Base-by-base conservation (phyloP, 2,113 vertebrate genomes). In the Hystrix brachyura region DNA sequence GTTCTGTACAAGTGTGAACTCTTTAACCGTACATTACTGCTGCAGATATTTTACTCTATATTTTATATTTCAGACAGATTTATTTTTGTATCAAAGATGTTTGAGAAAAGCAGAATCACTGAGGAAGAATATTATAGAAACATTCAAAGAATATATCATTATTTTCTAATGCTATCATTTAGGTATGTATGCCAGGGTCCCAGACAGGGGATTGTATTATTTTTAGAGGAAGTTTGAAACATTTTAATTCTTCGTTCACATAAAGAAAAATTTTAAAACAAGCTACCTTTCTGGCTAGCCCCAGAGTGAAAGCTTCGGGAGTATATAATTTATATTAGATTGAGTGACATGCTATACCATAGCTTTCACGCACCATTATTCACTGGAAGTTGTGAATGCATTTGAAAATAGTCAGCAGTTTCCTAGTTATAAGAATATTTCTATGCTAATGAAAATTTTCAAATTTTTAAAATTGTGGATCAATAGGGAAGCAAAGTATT, bases 391-490 rank as follows among this genome's bases (percentile, higher is more conserved):
- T 38, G 5, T 53, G 32, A 76, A 38, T 46, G 7, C 53, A 62
- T 29, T 87, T 62, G n/a, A 90, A 90, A 93, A 94, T 69, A 72
- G 59, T 25, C 27, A 53, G 55, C n/a, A 27, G 15, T 46, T 90
- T 93, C 57, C 25, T 64, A 46, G 57, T 23, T 91, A 8, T 53
- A 69, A 62, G 5, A 60, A 57, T 19, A 29, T 82, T 48, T 78
- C 53, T 76, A 80, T 78, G 82, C 48, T 23, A 55, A 43, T 38
- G 27, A 95, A 88, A 53, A 80, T 32, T 25, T 83, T 13, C 34
- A 8, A 46, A 3, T 34, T 43, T 59, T 76, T 82, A 64, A 79
- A 23, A 18, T 34, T 80, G 43, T 62, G 11, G 1, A 67, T 51
- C 46, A 51, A 32, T 43, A 27, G 19, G 23, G 13, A 60, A 59